Evolutionary conservation across 2,888 invertebrate species (phyloP).

Genomic region (Neelides folsomi): DNA sequence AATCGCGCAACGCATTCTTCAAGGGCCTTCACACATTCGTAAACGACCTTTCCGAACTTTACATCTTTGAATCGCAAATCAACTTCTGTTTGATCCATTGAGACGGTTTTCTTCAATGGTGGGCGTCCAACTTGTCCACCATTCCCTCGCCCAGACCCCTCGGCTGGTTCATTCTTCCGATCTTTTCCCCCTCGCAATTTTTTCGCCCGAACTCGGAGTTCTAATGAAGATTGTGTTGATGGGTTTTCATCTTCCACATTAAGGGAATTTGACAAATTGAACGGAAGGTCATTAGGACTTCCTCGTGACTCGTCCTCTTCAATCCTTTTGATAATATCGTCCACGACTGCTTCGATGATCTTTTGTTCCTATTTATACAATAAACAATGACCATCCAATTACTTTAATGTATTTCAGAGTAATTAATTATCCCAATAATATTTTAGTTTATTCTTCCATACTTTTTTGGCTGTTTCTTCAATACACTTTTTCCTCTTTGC

Average conservation of each 20-base stretch:
- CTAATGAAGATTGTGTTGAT: neutral
- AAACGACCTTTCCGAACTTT: slow-evolving; percentile 38
- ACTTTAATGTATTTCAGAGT: no score
- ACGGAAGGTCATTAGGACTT: no score
- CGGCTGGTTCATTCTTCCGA: slow-evolving; percentile 3
- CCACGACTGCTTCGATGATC: slow-evolving; percentile 32
- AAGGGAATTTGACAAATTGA: no score
- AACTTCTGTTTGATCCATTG: slow-evolving; percentile 17
- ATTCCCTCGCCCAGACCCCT: no score
- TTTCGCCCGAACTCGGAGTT: neutral
- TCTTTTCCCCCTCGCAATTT: slow-evolving; percentile 9
- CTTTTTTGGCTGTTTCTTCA: no score
- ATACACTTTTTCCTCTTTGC: slow-evolving; percentile 7
- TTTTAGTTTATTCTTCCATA: no score
- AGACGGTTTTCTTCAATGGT: slow-evolving; percentile 4
- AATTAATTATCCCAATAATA: no score
- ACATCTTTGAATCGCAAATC: slow-evolving; percentile 32
- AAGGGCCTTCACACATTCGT: slow-evolving; percentile 59
- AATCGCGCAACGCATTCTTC: slow-evolving; percentile 73
- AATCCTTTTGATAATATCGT: slow-evolving; percentile 32
- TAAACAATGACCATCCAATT: no score
- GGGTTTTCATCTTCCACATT: no score
- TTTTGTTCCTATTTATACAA: no score
- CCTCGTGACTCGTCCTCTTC: no score
- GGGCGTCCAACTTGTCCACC: no score